Evolutionary conservation across 2,113 vertebrate genomes (phyloP).

Genomic region (Otolemur garnettii): DNA sequence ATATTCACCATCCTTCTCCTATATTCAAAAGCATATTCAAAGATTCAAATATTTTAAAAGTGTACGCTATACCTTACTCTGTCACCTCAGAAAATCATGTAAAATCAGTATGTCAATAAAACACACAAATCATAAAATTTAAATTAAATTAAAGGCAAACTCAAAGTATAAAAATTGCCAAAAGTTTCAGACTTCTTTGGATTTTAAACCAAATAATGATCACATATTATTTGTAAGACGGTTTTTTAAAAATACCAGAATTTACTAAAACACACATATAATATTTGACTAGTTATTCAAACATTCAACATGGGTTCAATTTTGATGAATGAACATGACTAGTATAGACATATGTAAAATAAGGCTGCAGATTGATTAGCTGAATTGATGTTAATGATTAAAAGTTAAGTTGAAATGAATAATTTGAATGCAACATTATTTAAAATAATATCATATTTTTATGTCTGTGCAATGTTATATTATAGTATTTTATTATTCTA

Average conservation of each 20-base stretch:
- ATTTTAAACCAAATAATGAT: background rate
- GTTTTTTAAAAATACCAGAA: background rate
- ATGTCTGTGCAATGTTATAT: background rate
- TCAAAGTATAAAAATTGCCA: background rate
- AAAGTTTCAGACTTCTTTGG: background rate
- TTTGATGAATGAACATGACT: background rate
- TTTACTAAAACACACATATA: constrained; percentile 15
- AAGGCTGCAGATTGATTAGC: background rate
- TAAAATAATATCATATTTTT: background rate
- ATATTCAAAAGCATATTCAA: background rate
- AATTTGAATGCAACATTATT: constrained; percentile 38
- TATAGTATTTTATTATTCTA: background rate
- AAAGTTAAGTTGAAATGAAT: background rate
- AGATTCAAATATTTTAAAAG: background rate
- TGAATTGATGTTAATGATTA: background rate
- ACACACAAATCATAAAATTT: background rate
- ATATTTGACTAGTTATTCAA: background rate
- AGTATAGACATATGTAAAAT: background rate
- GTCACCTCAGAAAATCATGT: background rate
- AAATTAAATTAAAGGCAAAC: background rate
- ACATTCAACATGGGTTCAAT: background rate
- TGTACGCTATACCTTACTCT: background rate
- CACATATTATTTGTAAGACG: background rate
- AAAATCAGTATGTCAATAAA: background rate
- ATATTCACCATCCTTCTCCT: background rate